phyloP scores from a whole-genome alignment of 64 coral and sea anemone genomes.

The Montipora cactus region DNA sequence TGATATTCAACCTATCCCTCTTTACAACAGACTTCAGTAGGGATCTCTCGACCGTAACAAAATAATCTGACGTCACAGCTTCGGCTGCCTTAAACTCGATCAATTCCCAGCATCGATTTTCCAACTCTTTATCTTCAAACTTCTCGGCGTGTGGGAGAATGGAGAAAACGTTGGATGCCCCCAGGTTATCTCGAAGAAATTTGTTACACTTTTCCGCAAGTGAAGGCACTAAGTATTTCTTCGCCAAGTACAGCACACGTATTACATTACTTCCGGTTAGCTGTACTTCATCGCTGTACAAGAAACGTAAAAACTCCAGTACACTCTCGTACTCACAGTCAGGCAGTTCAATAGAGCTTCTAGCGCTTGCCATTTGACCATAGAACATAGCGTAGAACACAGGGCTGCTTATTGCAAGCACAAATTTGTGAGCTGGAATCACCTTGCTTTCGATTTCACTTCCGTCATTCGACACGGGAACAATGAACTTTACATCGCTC shows the following conservation, averaged over 20 bases:
- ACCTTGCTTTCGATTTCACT: background rate
- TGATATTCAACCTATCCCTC: background rate
- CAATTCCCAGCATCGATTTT: conserved; percentile 41
- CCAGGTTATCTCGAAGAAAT: conserved; percentile 5
- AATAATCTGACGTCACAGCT: conserved; percentile 22
- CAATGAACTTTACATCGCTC: conserved; percentile 42
- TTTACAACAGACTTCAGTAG: conserved; percentile 6
- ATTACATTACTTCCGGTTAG: conserved; percentile 23
- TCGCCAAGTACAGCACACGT: conserved; percentile 38
- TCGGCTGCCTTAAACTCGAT: background rate
- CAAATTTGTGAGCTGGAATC: too few species aligned
- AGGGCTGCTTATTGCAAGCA: conserved; percentile 41
- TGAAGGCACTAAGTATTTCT: conserved; percentile 38
- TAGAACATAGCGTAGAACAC: conserved; percentile 51
- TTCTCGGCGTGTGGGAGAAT: conserved; percentile 29
- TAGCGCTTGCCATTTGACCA: background rate
- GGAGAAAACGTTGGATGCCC: background rate
- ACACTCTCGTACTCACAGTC: conserved; percentile 48
- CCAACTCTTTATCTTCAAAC: conserved; percentile 46
- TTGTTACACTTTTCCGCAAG: background rate
- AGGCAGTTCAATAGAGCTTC: conserved; percentile 33
- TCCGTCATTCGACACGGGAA: background rate
- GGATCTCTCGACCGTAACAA: conserved; percentile 20
- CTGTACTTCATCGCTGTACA: conserved; percentile 26
- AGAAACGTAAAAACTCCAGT: conserved; percentile 20